Conservation (phyloP, 2,113 vertebrate genomes). For the Rafetus swinhoei region DNA sequence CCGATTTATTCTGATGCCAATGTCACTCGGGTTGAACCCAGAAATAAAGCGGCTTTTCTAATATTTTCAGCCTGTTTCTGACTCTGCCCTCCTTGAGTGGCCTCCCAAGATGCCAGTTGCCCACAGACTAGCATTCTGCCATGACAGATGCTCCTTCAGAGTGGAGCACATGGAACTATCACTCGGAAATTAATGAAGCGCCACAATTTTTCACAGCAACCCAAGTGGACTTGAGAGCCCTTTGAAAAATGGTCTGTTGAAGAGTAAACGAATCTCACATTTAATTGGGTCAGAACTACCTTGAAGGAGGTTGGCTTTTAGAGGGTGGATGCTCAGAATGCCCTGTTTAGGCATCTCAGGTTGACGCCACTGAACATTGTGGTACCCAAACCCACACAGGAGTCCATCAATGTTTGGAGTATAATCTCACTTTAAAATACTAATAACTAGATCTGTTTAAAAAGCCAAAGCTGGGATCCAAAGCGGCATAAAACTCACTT, state of each 20-base stretch:
- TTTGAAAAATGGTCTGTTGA: neutral
- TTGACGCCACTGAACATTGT: neutral
- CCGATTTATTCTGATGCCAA: neutral
- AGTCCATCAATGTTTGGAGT: neutral
- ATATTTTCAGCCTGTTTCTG: neutral
- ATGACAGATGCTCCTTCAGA: neutral
- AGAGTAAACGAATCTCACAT: neutral
- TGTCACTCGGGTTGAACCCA: neutral
- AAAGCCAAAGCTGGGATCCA: neutral
- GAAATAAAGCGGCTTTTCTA: neutral
- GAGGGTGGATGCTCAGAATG: neutral
- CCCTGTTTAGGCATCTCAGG: neutral
- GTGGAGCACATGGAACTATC: neutral
- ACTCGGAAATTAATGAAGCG: neutral
- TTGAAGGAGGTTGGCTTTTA: constrained; percentile 37
- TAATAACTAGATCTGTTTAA: neutral
- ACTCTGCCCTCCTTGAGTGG: neutral
- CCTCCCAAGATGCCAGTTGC: neutral
- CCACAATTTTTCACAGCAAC: neutral
- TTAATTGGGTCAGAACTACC: neutral
- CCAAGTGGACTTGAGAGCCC: neutral
- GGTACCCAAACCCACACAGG: neutral
- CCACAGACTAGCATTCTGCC: neutral
- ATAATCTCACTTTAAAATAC: neutral
- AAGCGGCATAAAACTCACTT: neutral